Base-by-base conservation (phyloP, 2,888 invertebrate species). In the Erebia epiphron region DNA sequence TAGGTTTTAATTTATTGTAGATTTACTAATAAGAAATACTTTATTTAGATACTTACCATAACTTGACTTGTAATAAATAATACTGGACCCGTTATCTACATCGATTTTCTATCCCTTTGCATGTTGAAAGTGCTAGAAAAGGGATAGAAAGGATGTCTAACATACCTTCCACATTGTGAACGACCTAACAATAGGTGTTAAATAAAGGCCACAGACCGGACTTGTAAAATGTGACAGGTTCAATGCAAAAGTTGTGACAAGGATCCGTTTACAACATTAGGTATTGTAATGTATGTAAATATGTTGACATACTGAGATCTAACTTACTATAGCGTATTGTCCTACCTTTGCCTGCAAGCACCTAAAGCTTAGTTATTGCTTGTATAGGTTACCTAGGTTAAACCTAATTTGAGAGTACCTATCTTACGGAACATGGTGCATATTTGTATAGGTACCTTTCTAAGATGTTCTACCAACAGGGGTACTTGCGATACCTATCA, bases 251-350 rank as follows among this genome's bases (percentile, higher is more conserved):
- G 73, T 72, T 71, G 71, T 70, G 73, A 73, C 73, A 72, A 58
- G 67, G 64, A 68, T 69, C 67, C 71, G 64, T 68, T 60, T 66
- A 57, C 16, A 67, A 67, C 67, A 67, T 64, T 57, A 56, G 64
- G 67, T 64, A 73, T 73, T 71, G 67, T 69, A 71, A 73, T 73
- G 46, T 71, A 73, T 73, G 73, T 65, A 71, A 73, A 71, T 73
- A 67, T 63, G 11, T 54, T 61, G 71, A 54, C 73, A 64, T 65
- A 70, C 72, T 72, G 60, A 50, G 64, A 65, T 43, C 70, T 67
- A n/a, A 58, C 67, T 69, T 62, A 63, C 67, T 72, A 62, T 62
- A 46, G 18, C 4, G 7, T 64, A 52, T 52, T 64, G 50, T 50
- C 35, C 35, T 52, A 16, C 52, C 16, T 52, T 41, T 26, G 13